phyloP scores from a whole-genome alignment of 2,113 vertebrate species.

The Callipepla squamata region DNA sequence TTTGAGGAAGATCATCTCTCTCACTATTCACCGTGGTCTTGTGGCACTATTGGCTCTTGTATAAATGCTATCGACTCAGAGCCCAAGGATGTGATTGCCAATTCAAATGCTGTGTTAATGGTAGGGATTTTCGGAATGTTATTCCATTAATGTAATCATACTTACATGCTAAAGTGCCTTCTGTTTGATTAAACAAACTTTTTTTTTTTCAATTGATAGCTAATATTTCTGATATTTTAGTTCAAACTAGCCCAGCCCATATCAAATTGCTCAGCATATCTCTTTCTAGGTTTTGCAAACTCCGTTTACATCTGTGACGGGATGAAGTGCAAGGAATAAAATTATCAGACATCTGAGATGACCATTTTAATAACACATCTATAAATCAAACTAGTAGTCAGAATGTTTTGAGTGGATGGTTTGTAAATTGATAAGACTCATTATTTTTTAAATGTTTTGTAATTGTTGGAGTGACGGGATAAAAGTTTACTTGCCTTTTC shows the following conservation, averaged over 20 bases:
- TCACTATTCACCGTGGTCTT: conserved; percentile 96
- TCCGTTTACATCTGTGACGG: neutral
- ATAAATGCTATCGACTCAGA: conserved; percentile 92
- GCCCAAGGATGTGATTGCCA: conserved; percentile 83
- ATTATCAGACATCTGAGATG: neutral
- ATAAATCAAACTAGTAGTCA: neutral
- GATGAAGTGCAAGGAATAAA: neutral
- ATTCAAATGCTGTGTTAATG: conserved; percentile 86
- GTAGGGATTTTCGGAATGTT: conserved; percentile 79
- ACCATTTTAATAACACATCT: neutral
- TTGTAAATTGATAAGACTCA: neutral
- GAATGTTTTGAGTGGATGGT: neutral
- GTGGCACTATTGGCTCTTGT: conserved; percentile 88
- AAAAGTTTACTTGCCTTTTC: neutral
- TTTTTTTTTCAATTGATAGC: neutral
- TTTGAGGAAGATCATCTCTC: conserved; percentile 89
- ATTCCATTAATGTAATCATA: conserved; percentile 35
- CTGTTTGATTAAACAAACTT: conserved; percentile 19
- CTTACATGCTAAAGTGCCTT: conserved; percentile 44
- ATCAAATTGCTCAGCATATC: neutral
- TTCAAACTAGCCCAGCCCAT: neutral
- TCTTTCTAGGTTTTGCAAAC: neutral
- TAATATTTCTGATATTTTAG: neutral
- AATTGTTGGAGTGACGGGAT: neutral
- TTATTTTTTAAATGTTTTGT: neutral